Percentiles rank a stretch among this genome's conserved stretches.
These are phyloP conservation scores for Rhynchomys soricoides DNA, from an alignment of 2,113 vertebrate species.

Conservation along the genomic window DNA sequence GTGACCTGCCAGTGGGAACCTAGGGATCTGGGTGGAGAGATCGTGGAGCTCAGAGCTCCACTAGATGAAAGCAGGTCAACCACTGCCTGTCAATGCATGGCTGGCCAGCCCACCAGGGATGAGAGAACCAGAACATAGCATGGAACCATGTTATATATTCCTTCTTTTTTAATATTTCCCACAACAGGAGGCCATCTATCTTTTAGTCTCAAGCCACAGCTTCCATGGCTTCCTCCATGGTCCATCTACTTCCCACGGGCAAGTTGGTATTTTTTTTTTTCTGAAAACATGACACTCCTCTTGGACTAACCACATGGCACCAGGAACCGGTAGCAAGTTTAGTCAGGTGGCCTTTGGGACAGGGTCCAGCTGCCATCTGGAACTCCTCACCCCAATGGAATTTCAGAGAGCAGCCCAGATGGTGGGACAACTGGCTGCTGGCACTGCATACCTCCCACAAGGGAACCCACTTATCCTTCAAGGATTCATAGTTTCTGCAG, in stretches of 20 bases:
- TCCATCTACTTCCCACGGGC: not conserved
- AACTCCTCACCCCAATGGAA: not conserved
- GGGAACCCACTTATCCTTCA: accelerated
- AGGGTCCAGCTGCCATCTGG: not conserved
- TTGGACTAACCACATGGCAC: not conserved
- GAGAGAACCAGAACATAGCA: no score
- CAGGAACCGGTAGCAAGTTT: not conserved
- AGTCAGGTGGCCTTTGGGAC: not conserved
- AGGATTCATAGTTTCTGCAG: not conserved
- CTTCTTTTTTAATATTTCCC: no score
- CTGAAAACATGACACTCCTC: not conserved
- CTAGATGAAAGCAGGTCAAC: no score
- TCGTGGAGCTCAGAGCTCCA: no score
- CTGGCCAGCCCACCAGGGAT: no score
- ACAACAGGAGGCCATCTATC: no score
- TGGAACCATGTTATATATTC: no score
- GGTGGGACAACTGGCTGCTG: accelerated
- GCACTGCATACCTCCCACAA: accelerated
- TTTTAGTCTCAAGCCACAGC: not conserved
- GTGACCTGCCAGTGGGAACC: no score
- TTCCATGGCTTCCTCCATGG: not conserved
- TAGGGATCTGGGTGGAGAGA: no score
- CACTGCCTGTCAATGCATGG: no score
- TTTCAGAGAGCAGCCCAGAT: not conserved
- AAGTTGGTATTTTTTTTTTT: not conserved